A percentile compares a stretch with the other conserved stretches of the same genome.
Conservation (phyloP, 2,888 invertebrate genomes). For the Notocelia uddmanniana region DNA sequence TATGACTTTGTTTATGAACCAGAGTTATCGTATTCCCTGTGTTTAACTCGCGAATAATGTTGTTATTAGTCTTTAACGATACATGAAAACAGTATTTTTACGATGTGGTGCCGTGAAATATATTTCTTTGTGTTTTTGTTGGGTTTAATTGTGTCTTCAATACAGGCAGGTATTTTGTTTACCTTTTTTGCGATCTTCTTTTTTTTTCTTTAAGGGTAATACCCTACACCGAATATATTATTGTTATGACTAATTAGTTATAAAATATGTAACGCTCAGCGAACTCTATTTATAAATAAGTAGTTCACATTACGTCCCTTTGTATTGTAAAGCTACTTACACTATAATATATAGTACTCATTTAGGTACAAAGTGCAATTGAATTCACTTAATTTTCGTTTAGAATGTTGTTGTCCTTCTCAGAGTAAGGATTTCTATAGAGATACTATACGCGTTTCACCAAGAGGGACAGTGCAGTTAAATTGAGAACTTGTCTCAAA, state of each 20-base stretch:
- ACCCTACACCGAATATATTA: no score
- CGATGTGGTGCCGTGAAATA: slow-evolving; percentile 6
- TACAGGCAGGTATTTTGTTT: slow-evolving; percentile 46
- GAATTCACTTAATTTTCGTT: no score
- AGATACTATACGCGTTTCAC: no score
- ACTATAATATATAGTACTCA: no score
- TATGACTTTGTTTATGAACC: slow-evolving; percentile 31
- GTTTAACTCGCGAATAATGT: background rate
- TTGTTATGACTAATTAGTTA: no score
- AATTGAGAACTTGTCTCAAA: no score
- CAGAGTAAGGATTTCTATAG: no score
- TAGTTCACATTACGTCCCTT: no score
- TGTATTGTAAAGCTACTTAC: no score
- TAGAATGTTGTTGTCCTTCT: no score
- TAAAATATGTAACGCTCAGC: background rate
- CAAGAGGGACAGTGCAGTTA: no score
- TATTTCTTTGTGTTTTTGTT: slow-evolving; percentile 23
- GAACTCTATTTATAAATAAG: background rate
- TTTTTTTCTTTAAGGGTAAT: background rate
- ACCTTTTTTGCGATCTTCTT: background rate
- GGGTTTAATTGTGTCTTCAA: slow-evolving; percentile 46
- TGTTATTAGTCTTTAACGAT: background rate
- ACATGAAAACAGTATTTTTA: background rate
- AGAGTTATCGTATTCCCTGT: slow-evolving; percentile 7
- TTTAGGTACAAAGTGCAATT: no score